Evolutionary conservation across 2,113 vertebrate species (phyloP), one percentile per base, ranked within the genome.

Genomic region (Proterorhinus semilunaris): DNA sequence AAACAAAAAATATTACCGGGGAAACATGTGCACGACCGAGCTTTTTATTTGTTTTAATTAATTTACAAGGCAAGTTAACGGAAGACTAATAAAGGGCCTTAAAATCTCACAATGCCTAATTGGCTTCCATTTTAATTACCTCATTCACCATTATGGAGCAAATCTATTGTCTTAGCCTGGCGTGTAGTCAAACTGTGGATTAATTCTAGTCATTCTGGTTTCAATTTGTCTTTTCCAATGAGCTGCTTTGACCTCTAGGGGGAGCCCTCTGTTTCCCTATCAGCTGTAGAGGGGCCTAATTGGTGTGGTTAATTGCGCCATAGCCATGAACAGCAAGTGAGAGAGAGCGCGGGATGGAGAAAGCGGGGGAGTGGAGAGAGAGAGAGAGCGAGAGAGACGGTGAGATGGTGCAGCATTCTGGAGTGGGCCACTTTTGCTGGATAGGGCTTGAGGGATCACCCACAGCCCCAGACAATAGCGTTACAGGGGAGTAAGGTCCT

Each of bases 191-290:
- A 80, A 83, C 75, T 85, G 66, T 76, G 74, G 36, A 68, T 68
- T 63, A 7, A 74, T 83, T 79, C 79, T 69, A 78, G 82, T 81
- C 62, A 53, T 57, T 79, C 62, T 51, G 70, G 78, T 75, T 75
- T 78, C 44, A 54, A 0, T 65, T 61, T 5, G 4, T 21, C 11
- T 54, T 66, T 45, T 66, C 62, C 84, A 88, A 75, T 92, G 75
- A 80, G 77, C 47, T 17, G 4, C 1, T 82, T 82, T 79, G 50
- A 82, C 92, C 92, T 92, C 89, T 89, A 93, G 92, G 88, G 89
- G 92, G 92, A 91, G 91, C 92, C 76, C 90, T 90, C 72, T 78
- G 82, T 91, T 90, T 82, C 87, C 77, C 52, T 90, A 84, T 89
- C 50, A 66, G 82, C 68, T 15, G 43, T 59, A 62, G 72, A 76